phyloP scores from a whole-genome alignment of 2,888 invertebrate genomes.

The Geotrupes spiniger region DNA sequence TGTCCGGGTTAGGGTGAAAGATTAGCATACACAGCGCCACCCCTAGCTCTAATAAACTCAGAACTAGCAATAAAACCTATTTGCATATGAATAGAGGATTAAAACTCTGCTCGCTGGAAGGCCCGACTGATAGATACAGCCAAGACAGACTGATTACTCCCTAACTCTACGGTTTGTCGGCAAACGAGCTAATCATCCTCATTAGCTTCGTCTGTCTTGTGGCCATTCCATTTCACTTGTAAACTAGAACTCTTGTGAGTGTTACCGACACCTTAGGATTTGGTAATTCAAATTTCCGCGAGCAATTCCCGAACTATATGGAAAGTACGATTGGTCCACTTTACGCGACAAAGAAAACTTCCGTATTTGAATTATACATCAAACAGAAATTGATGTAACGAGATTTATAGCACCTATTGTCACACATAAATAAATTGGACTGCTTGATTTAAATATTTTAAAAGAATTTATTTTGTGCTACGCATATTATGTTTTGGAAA shows the following conservation, averaged over 20 bases:
- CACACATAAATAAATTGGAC: no score
- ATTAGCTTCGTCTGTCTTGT: constrained; percentile 33
- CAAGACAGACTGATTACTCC: constrained; percentile 34
- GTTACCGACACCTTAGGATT: constrained; percentile 2
- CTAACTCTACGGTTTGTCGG: constrained; percentile 35
- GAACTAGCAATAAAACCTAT: constrained; percentile 50
- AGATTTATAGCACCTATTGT: no score
- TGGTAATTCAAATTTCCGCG: not conserved
- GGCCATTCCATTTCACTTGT: constrained; percentile 22
- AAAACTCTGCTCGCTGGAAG: constrained; percentile 42
- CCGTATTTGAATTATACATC: no score
- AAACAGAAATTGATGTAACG: no score
- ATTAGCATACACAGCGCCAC: constrained; percentile 41
- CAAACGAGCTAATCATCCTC: constrained; percentile 44
- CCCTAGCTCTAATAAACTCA: constrained; percentile 44
- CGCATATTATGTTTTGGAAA: no score
- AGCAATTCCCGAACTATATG: not conserved
- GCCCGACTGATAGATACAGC: constrained; percentile 35
- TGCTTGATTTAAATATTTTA: no score
- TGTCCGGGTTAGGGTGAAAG: constrained; percentile 31
- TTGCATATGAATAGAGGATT: constrained; percentile 51
- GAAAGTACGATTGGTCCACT: no score
- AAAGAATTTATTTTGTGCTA: no score
- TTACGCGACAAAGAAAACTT: no score
- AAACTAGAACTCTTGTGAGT: constrained; percentile 10